Percentiles rank a stretch among this genome's conserved stretches.
phyloP scores from a whole-genome alignment of 2,797 vertebrate genomes.

The Oophaga sylvatica region DNA sequence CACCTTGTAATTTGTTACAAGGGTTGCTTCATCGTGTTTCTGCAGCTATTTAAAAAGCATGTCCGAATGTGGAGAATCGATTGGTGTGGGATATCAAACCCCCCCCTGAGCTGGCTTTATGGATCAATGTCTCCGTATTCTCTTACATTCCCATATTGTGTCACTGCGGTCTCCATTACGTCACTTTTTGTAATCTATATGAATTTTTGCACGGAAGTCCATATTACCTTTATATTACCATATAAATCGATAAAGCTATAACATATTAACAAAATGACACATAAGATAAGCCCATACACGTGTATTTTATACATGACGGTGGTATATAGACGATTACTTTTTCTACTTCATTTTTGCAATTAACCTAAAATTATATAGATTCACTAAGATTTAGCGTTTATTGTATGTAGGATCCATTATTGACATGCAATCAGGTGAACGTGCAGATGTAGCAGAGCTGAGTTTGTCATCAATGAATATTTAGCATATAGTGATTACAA shows the following conservation, averaged over 20 bases:
- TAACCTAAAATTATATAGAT: not conserved
- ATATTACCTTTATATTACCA: not conserved
- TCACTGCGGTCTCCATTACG: not conserved
- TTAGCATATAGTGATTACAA: not conserved
- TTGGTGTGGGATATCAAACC: constrained; percentile 30
- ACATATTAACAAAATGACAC: not conserved
- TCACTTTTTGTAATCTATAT: constrained; percentile 8
- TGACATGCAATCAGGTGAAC: not conserved
- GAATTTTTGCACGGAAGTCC: not conserved
- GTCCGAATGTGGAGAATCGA: constrained; percentile 48
- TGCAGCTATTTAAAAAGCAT: constrained; percentile 34
- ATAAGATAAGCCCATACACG: not conserved
- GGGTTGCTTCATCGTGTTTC: constrained; percentile 23
- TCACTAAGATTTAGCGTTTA: not conserved
- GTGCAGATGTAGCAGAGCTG: no score
- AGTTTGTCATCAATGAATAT: not conserved
- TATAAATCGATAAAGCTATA: not conserved
- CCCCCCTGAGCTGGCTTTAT: constrained; percentile 4
- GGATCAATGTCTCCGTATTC: constrained; percentile 31
- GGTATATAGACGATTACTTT: constrained; percentile 7
- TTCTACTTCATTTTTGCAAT: not conserved
- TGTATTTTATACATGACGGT: not conserved
- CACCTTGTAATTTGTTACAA: constrained; percentile 47
- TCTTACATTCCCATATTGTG: constrained; percentile 11
- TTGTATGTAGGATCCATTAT: not conserved